phyloP scores from a whole-genome alignment of 2,888 invertebrate genomes.

The Stictocephala bisonia region DNA sequence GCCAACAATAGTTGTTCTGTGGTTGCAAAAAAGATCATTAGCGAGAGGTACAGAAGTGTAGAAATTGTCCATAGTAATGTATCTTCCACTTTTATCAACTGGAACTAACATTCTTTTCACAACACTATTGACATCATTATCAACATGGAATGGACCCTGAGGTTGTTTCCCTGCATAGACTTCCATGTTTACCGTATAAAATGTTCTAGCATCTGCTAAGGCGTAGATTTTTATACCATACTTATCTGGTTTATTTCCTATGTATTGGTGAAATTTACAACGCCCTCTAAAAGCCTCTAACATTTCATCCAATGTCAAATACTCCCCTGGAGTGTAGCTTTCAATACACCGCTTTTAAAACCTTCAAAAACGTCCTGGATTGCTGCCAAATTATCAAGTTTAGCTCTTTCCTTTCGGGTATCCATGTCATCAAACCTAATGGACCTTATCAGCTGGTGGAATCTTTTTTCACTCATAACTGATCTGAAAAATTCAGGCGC shows the following conservation, averaged over 20 bases:
- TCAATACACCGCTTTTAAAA: not conserved
- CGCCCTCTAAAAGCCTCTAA: no score
- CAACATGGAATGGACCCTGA: not conserved
- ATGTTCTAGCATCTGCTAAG: not conserved
- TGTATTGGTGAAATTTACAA: not conserved
- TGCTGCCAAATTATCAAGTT: not conserved
- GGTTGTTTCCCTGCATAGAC: constrained; percentile 1
- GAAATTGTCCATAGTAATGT: not conserved
- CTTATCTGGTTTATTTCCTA: no score
- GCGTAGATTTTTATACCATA: no score
- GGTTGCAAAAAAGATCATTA: not conserved
- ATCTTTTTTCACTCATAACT: not conserved
- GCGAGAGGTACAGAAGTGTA: no score
- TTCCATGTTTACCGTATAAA: no score
- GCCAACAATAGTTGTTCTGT: not conserved
- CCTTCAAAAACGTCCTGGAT: not conserved
- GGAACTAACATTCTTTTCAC: constrained; percentile 1
- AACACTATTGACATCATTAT: not conserved
- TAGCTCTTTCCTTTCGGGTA: not conserved
- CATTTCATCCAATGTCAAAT: not conserved
- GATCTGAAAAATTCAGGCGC: not conserved
- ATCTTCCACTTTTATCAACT: constrained; percentile 15
- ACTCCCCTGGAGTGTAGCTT: not conserved
- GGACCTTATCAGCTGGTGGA: not conserved
- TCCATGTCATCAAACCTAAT: constrained; percentile 3